Conservation (phyloP, 1,140 invertebrate species). For the Zaprionus gabonicus region DNA sequence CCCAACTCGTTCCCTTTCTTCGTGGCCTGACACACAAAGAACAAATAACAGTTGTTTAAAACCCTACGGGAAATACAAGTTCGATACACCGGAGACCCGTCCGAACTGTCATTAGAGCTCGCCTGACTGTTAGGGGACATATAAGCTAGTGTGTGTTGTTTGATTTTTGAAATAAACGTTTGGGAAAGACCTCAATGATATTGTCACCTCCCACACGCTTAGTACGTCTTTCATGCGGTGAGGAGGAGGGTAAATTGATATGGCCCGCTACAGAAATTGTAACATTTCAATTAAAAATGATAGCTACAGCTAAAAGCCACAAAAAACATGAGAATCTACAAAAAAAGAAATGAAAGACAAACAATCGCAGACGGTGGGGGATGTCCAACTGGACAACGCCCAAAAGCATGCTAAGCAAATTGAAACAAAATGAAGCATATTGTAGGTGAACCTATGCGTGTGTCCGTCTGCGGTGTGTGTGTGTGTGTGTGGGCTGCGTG, state of each 20-base stretch:
- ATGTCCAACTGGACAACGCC: constrained; percentile 48
- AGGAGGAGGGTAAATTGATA: constrained; percentile 29
- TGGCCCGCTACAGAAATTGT: constrained; percentile 35
- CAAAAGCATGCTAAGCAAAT: constrained; percentile 62
- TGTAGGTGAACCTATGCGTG: constrained; percentile 3
- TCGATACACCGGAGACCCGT: not conserved
- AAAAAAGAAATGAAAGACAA: constrained; percentile 40
- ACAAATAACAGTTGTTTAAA: not conserved
- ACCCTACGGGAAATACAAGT: not conserved
- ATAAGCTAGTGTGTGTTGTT: not conserved
- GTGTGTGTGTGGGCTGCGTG: constrained; percentile 32
- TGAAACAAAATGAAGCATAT: constrained; percentile 72
- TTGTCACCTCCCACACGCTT: constrained; percentile 9
- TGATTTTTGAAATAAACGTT: constrained; percentile 8
- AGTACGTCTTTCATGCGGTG: not conserved
- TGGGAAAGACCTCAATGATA: not conserved
- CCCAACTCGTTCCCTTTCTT: not conserved
- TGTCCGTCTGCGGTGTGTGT: not conserved
- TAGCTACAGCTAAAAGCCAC: constrained; percentile 42
- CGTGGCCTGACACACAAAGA: too few relatives aligned
- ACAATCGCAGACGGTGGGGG: constrained; percentile 10
- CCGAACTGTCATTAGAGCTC: constrained; percentile 8
- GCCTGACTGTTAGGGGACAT: not conserved
- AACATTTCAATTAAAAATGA: constrained; percentile 67
- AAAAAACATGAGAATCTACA: constrained; percentile 12